Evolutionary conservation across 1,140 invertebrate genomes (phyloP).

Genomic region (Leptopilina clavipes): DNA sequence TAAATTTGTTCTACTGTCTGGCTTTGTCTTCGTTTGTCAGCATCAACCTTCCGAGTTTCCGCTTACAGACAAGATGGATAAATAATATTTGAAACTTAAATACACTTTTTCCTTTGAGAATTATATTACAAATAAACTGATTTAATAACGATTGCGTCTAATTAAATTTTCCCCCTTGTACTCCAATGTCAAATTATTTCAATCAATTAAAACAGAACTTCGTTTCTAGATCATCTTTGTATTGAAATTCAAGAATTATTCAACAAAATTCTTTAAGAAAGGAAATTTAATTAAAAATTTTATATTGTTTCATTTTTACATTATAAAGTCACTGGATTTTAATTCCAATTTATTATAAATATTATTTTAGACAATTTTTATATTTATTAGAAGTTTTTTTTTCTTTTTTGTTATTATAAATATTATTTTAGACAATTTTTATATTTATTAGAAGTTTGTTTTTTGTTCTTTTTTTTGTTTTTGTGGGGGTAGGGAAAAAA

Average conservation of each 20-base stretch:
- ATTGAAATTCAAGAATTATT: too few species aligned
- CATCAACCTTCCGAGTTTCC: neutral
- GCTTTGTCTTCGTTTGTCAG: neutral
- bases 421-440: too few species aligned
- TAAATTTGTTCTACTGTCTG: constrained; percentile 8
- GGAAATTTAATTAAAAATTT: too few species aligned
- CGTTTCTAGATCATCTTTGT: too few species aligned
- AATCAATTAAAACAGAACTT: neutral
- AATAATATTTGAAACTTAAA: constrained; percentile 18
- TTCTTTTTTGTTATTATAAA: too few species aligned
- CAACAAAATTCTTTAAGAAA: neutral
- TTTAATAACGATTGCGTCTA: neutral
- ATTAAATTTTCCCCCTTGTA: neutral
- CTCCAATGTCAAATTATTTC: neutral
- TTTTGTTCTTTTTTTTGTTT: neutral
- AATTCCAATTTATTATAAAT: too few species aligned
- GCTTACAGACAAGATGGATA: neutral
- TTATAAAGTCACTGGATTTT: too few species aligned
- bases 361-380: too few species aligned
- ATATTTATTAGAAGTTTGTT: too few species aligned
- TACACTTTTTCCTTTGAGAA: neutral
- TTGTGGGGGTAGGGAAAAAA: neutral
- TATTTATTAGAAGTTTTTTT: too few species aligned
- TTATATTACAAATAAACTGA: constrained; percentile 17
- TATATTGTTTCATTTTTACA: too few species aligned